Evolutionary conservation across 2,888 invertebrate genomes (phyloP), one percentile per base, ranked within the genome.

Genomic region (Ophion ventricosus): DNA sequence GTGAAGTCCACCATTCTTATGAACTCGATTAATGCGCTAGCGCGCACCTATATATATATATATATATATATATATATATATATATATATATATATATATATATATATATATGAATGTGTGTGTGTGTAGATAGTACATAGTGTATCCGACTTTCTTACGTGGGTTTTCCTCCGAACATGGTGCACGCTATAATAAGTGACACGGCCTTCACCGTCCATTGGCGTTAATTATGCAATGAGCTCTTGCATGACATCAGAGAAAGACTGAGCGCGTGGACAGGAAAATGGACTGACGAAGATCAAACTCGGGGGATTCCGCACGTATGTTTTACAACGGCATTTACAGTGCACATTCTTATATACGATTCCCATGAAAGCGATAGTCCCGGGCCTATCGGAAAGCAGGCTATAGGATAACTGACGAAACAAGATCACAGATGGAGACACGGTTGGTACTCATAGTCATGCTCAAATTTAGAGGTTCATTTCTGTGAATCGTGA

Each of bases 161-260:
- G 89, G 90, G 88, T 90, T 91, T 91, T 89, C 89, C 90, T 90
- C 84, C 78, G 86, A 89, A 88, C 87, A 54, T 67, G 57, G 73
- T 75, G 80, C 70, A 70, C 78, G 81, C 84, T 86, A 84, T 85
- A 87, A 87, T 87, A 89, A 89, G 87, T 88, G 88, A 87, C 86
- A 87, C 89, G 91, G 90, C 91, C 91, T 91, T 90, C 89, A 77
- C 83, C 87, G 88, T 90, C 89, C 89, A 89, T 91, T 91, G 89
- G 90, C 88, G 87, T 89, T 89, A 89, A 91, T 91, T 92, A 91
- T 91, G 91, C 89, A 92, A 92, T 88, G 82, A 84, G 73, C 83
- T 73, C 85, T 88, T 80, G 87, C 87, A 88, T 91, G 89, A 91
- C 91, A 91, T 91, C 89, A 91, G 88, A 90, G 79, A 84, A 79